Evolutionary conservation across 2,797 vertebrate species (phyloP), one percentile per base, ranked within the genome.

Genomic region (Trachurus trachurus): DNA sequence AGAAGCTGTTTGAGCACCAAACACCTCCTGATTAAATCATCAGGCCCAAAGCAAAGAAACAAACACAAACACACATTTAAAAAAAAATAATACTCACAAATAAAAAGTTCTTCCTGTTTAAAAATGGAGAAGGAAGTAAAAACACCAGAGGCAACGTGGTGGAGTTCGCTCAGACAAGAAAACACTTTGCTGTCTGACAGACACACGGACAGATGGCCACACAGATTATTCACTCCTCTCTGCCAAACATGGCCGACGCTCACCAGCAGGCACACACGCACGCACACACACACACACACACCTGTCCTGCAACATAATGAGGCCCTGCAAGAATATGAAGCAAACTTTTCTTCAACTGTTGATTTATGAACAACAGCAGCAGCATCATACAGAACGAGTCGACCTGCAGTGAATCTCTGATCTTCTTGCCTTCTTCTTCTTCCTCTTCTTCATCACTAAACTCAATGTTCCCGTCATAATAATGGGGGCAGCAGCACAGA

Each of bases 171-270:
- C 71, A 29, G 60, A 66, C 52, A 45, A 42, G 66, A 75, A 81
- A 89, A 68, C 75, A 81, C 81, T 90, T 80, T 42, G 26, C 26
- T 3, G 76, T 44, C 59, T 73, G 78, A 80, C 61, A 75, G 78
- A 86, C 37, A 76, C 76, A 87, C 37, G 22, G 54, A 87, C 74
- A 75, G 91, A 92, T 88, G 85, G 83, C 47, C 72, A 73, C 69
- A 66, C 83, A 90, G 87, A 92, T 82, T 71, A 89, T 66, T 74
- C 10, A 42, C 70, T 67, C 82, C 80, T 82, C 74, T 73, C 76
- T 66, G 68, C 77, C 85, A 90, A 82, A 84, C 70, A 17, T 11
- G 59, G 52, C 56, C 26, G 7, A 54, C 72, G 12, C 79, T 68
- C 62, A 84, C 71, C 45, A 81, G 63, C 71, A 0, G 71, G 66